phyloP scores from a whole-genome alignment of 2,113 vertebrate species.

The Loxodonta africana region DNA sequence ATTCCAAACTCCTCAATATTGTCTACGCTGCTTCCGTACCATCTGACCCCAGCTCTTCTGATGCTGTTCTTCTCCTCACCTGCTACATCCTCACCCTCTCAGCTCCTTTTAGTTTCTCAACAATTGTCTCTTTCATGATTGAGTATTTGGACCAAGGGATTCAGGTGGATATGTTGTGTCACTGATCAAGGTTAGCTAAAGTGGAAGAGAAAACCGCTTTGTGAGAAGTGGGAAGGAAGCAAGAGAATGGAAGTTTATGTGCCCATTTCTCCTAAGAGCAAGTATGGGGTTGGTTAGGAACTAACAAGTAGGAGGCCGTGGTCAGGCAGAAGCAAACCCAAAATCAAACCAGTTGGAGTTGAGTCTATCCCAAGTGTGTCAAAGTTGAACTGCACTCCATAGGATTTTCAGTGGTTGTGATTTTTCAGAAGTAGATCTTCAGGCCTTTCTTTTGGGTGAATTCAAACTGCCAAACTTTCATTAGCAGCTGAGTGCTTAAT shows the following conservation, averaged over 20 bases:
- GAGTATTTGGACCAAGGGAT: background rate
- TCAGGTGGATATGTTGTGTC: background rate
- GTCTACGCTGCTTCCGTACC: background rate
- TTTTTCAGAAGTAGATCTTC: too few species aligned
- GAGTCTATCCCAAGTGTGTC: too few species aligned
- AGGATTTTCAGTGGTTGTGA: too few species aligned
- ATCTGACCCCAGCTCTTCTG: background rate
- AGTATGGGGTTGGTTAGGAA: background rate
- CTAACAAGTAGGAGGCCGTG: background rate
- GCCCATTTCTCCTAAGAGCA: background rate
- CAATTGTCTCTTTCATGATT: background rate
- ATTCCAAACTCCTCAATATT: background rate
- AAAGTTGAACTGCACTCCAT: too few species aligned
- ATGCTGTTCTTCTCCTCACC: background rate
- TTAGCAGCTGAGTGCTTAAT: background rate
- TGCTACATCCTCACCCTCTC: rapidly evolving
- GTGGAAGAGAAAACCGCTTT: background rate
- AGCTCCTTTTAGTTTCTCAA: background rate
- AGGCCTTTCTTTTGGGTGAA: too few species aligned
- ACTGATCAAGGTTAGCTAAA: background rate
- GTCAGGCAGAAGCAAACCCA: background rate
- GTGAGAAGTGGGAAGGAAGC: background rate
- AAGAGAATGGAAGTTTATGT: background rate
- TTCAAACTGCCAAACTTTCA: too few species aligned
- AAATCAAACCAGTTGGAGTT: too few species aligned